Base-by-base conservation (phyloP, 2,113 vertebrate genomes). In the Caranx melampygus region DNA sequence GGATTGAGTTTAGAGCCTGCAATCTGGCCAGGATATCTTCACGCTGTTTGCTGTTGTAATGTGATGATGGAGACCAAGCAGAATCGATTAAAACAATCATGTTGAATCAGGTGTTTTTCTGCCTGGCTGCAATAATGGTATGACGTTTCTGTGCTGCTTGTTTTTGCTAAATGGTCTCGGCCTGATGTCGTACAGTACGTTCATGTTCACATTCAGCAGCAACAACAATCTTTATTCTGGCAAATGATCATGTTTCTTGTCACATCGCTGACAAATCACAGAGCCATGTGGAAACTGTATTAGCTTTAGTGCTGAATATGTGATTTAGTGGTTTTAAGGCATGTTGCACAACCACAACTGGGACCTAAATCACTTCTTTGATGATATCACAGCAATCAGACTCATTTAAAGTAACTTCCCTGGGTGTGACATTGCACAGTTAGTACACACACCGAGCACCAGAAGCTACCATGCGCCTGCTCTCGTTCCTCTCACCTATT, bases 41-140 rank as follows among this genome's bases (percentile, higher is more conserved):
- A 55, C 12, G 49, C 77, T 79, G 66, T 69, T 72, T 69, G 51
- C 67, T 58, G 78, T 45, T 16, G 34, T 63, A 78, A 82, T 52
- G 59, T 20, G n/a, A 67, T 63, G 55, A 86, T 64, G 78, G 82
- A 85, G 74, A 21, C 55, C n/a, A 3, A 65, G 64, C 75, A 54
- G 67, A 71, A 67, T 78, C 47, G 16, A 87, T 87, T 90, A 83
- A 57, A 58, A 75, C 62, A 33, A 75, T 73, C 70, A 82, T 85
- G 86, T 86, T 79, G 81, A 88, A 88, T 76, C 83, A 72, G 83
- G 75, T 90, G 72, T 73, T 87, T 89, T 81, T 78, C 42, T 77
- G 78, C 71, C 66, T 20, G 67, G 58, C 34, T 85, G 71, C 77
- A 66, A 59, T 20, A 52, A 52, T 5, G 13, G 9, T 20, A 31